Evolutionary conservation across 1,140 invertebrate species (phyloP), one percentile per base, ranked within the genome.

Genomic region (Danaus melanippus): DNA sequence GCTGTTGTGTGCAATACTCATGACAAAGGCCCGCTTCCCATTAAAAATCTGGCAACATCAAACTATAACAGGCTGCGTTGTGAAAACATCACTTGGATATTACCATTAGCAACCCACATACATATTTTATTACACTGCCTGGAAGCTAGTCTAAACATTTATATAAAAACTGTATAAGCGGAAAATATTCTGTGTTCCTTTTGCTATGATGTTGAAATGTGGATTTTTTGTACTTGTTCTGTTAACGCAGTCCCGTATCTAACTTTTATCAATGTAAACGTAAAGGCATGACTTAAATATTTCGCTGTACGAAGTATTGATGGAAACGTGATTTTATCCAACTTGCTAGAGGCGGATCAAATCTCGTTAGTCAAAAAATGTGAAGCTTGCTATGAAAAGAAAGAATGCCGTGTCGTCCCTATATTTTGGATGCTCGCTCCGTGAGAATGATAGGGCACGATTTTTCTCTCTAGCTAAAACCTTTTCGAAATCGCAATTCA

Each of bases 381-480:
- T 47, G 12, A 40, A 47, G 49, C 11, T 47, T 52, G 53, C 57
- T 51, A 46, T 42, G 39, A n/a, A 40, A 55, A 52, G 40, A 51
- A 54, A 41, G 12, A 50, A 47, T 60, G 17, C 45, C 45, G 42
- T 45, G 42, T 45, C 49, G 39, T 42, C 32, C 21, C 32, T 51
- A 48, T 53, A 55, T 64, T 50, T 60, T 46, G 50, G 44, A 41
- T 46, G 9, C 39, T 15, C 21, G 43, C 42, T 49, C 41, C 52
- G 43, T 51, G 58, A 58, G 49, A 56, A 53, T 54, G 63, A 66
- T 66, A 62, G 63, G 53, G 53, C 56, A 59, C 60, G 60, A 61
- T 61, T 59, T 66, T 58, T 60, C 21, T 32, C 53, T 60, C 47
- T 32, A 32, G 21, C 21, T 32, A 32, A 32, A 32, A 32, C 21